Evolutionary conservation across 2,888 invertebrate genomes (phyloP).

Genomic region (Bembecia ichneumoniformis): DNA sequence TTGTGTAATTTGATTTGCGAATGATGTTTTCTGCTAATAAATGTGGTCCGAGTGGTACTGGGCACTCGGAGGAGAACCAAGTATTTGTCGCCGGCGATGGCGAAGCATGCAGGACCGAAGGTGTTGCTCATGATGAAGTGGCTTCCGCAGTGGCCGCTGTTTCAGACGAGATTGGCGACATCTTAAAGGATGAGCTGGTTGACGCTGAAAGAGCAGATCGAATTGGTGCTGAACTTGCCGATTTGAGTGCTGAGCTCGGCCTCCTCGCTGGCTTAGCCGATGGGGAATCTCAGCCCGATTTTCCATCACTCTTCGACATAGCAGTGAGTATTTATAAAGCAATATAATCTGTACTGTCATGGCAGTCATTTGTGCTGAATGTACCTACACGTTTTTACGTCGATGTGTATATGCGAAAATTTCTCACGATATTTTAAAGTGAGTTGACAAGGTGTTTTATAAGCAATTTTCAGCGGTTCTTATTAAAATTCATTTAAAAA

Average conservation of each 20-base stretch:
- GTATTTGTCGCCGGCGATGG: conserved; percentile 45
- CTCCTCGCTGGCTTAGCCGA: conserved; percentile 58
- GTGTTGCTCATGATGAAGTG: conserved; percentile 49
- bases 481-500: no score
- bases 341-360: no score
- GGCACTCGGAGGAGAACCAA: conserved; percentile 40
- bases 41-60: conserved; percentile 52
- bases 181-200: conserved; percentile 59
- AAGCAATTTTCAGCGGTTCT: no score
- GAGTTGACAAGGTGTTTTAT: no score
- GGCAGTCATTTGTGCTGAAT: no score
- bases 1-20: conserved; percentile 53
- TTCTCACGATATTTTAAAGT: no score
- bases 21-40: conserved; percentile 68
- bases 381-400: no score
- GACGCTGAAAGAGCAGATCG: conserved; percentile 57
- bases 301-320: conserved; percentile 58
- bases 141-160: conserved; percentile 58
- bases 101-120: conserved; percentile 37
- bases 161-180: conserved; percentile 63
- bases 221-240: conserved; percentile 57
- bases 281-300: conserved; percentile 49
- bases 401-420: no score
- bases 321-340: conserved; percentile 40
- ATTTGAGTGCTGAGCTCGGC: conserved; percentile 58